phyloP scores from a whole-genome alignment of 2,797 vertebrate genomes.

The Nannoperca australis region DNA sequence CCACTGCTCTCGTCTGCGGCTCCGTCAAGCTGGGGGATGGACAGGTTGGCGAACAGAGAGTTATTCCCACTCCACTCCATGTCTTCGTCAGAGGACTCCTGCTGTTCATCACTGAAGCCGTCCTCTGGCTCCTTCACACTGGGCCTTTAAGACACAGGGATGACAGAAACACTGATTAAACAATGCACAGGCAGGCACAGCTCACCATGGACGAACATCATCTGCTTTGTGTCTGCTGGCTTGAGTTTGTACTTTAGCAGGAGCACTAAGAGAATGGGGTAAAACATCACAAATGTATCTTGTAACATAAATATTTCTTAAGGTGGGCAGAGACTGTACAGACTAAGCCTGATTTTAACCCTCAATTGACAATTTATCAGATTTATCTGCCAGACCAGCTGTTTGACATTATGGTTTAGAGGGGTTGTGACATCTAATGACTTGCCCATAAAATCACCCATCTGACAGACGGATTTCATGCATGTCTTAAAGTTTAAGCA shows the following conservation, averaged over 20 bases:
- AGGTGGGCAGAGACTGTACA: not conserved
- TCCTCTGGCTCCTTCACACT: slow-evolving; percentile 85
- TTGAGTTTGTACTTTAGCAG: not conserved
- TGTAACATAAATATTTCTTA: not conserved
- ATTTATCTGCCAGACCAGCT: too few relatives aligned
- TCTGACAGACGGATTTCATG: not conserved
- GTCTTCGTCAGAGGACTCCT: slow-evolving; percentile 93
- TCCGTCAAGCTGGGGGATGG: slow-evolving; percentile 97
- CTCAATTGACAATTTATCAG: not conserved
- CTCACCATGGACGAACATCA: not conserved
- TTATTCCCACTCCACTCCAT: slow-evolving; percentile 93
- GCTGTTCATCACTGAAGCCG: slow-evolving; percentile 90
- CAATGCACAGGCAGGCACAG: slow-evolving; percentile 9
- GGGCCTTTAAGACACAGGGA: slow-evolving; percentile 59
- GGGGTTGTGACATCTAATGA: too few relatives aligned
- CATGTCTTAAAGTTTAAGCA: not conserved
- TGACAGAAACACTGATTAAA: slow-evolving; percentile 34
- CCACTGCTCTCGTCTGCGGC: slow-evolving; percentile 97
- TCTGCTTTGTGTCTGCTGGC: not conserved
- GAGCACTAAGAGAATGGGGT: not conserved
- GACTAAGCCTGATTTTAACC: not conserved
- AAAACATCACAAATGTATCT: not conserved
- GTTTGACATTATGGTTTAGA: not conserved
- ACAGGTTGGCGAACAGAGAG: slow-evolving; percentile 89
- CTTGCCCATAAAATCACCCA: not conserved